Evolutionary conservation across 2,888 invertebrate species (phyloP).

Genomic region (Lepidocyrtinus sp.): DNA sequence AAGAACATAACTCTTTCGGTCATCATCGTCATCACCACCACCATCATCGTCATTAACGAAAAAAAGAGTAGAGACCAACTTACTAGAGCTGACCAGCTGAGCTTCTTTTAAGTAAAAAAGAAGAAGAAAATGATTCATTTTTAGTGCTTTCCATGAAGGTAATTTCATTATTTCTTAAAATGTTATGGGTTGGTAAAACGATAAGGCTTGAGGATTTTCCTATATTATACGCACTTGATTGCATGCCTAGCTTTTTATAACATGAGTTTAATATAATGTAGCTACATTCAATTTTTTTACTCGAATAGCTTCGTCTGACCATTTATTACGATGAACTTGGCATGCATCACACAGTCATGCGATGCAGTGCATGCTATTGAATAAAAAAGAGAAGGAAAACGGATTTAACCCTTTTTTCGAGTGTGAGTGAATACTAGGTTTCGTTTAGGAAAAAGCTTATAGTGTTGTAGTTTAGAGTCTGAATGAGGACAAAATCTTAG

Average conservation of each 20-base stretch:
- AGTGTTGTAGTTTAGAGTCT: too few species aligned
- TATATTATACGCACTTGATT: too few species aligned
- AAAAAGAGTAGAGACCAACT: too few species aligned
- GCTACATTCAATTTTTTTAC: neutral
- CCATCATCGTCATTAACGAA: too few species aligned
- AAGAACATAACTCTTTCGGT: constrained; percentile 5
- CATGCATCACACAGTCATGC: constrained; percentile 21
- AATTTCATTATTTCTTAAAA: constrained; percentile 48
- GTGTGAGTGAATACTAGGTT: too few species aligned
- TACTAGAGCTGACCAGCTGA: too few species aligned
- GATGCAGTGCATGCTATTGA: constrained; percentile 19
- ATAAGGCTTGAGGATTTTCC: too few species aligned
- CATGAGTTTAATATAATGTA: neutral
- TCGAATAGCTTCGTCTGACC: constrained; percentile 17
- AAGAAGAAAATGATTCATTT: constrained; percentile 59
- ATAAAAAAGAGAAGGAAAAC: constrained; percentile 18
- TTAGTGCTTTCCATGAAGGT: constrained; percentile 53
- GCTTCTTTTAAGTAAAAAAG: too few species aligned
- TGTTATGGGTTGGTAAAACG: too few species aligned
- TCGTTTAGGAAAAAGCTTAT: too few species aligned
- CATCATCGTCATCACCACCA: constrained; percentile 29
- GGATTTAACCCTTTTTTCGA: too few species aligned
- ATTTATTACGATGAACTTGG: constrained; percentile 41
- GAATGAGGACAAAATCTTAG: constrained; percentile 17
- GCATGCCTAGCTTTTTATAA: too few species aligned